Evolutionary conservation across 2,888 invertebrate species (phyloP).

Genomic region (Sisyra nigra): DNA sequence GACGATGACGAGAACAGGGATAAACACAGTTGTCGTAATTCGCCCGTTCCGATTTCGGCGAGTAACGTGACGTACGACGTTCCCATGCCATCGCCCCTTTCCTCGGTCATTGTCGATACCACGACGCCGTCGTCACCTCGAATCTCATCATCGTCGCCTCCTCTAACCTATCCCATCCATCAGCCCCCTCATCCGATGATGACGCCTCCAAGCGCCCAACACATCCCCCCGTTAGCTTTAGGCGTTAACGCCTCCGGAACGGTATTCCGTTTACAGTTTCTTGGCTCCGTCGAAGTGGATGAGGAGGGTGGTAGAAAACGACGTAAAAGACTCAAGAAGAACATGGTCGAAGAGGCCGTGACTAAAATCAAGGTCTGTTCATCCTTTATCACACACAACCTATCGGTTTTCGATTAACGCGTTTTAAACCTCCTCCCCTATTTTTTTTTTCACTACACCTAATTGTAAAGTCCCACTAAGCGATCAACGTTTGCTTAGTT

Average conservation of each 20-base stretch:
- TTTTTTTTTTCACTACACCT: background rate
- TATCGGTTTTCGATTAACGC: background rate
- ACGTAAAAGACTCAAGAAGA: constrained; percentile 68
- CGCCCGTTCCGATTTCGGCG: background rate
- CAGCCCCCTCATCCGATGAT: constrained; percentile 1
- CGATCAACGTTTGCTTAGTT: no score
- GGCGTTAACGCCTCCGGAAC: constrained; percentile 43
- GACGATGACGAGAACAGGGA: constrained; percentile 8
- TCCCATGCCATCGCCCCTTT: background rate
- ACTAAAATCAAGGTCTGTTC: constrained; percentile 67
- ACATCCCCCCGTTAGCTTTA: constrained; percentile 28
- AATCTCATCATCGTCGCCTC: constrained; percentile 1
- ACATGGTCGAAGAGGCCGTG: constrained; percentile 78
- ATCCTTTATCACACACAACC: constrained; percentile 11
- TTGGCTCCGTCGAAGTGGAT: constrained; percentile 73
- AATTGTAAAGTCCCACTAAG: no score
- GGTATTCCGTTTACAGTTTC: constrained; percentile 67
- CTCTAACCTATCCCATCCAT: background rate
- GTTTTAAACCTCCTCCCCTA: constrained; percentile 1
- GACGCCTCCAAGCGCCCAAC: constrained; percentile 7
- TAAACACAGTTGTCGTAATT: constrained; percentile 1
- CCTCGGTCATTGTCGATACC: background rate
- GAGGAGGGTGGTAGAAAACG: constrained; percentile 57
- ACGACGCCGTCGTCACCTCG: background rate
- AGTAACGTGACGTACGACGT: background rate